phyloP scores from a whole-genome alignment of 2,113 vertebrate genomes.

The Sinocyclocheilus grahami region DNA sequence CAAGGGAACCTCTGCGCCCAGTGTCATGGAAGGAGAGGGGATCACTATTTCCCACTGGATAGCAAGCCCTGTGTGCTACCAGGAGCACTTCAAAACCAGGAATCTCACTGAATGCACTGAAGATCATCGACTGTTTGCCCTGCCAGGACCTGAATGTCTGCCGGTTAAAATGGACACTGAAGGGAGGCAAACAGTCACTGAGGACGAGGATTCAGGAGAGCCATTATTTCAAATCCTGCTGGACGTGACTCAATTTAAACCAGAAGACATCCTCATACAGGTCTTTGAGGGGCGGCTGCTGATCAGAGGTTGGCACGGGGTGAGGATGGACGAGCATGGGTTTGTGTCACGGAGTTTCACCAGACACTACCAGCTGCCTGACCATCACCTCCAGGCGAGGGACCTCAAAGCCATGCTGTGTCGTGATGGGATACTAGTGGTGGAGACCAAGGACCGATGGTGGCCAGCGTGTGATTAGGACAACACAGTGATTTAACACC shows the following conservation, averaged over 20 bases:
- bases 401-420: slow-evolving; percentile 79
- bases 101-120: slow-evolving; percentile 72
- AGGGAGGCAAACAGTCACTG: neutral
- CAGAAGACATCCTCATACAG: slow-evolving; percentile 86
- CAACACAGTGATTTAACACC: neutral
- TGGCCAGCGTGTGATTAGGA: slow-evolving; percentile 42
- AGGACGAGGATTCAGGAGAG: slow-evolving; percentile 43
- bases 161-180: slow-evolving; percentile 36
- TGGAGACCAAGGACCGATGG: slow-evolving; percentile 74
- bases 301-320: slow-evolving; percentile 78
- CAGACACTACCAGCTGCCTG: slow-evolving; percentile 79
- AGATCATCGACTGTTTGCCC: slow-evolving; percentile 77
- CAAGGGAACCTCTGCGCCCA: neutral
- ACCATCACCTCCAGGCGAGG: slow-evolving; percentile 68
- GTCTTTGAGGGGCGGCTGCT: slow-evolving; percentile 85
- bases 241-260: slow-evolving; percentile 83
- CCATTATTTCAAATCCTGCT: slow-evolving; percentile 75
- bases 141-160: slow-evolving; percentile 74
- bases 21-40: slow-evolving; percentile 75
- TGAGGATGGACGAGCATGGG: slow-evolving; percentile 83
- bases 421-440: slow-evolving; percentile 83
- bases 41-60: slow-evolving; percentile 77
- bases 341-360: slow-evolving; percentile 81
- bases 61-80: slow-evolving; percentile 77
- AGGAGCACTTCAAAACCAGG: slow-evolving; percentile 69